These are phyloP conservation scores for Eubucco bourcierii DNA, from an alignment of 2,113 vertebrate genomes.

Conservation along the genomic window DNA sequence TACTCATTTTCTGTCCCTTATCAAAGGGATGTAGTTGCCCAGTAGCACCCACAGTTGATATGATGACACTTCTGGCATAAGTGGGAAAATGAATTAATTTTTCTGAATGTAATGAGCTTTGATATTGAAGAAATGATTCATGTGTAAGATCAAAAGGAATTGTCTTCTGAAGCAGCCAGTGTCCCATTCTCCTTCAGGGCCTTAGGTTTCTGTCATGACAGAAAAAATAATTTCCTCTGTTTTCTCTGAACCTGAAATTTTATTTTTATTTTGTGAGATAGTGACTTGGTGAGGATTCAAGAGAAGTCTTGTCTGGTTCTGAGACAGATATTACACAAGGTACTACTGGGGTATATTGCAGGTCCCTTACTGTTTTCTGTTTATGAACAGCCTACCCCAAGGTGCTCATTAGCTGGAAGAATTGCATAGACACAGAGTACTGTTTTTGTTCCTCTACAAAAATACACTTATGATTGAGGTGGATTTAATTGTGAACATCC, in stretches of 20 bases:
- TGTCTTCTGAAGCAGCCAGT: not conserved
- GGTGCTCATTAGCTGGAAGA: constrained; percentile 72
- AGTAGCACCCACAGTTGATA: not conserved
- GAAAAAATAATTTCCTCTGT: not conserved
- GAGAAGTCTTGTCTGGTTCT: constrained; percentile 18
- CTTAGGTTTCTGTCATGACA: not conserved
- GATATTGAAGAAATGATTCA: not conserved
- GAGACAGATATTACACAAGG: not conserved
- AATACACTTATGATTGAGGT: constrained; percentile 39
- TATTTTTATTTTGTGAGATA: not conserved
- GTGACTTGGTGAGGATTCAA: not conserved
- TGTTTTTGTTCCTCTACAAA: constrained; percentile 52
- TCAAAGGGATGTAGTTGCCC: not conserved
- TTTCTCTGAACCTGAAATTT: not conserved
- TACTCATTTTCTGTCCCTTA: not conserved
- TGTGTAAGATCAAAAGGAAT: constrained; percentile 8
- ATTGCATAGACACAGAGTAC: constrained; percentile 52
- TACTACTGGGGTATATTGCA: constrained; percentile 46
- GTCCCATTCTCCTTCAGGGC: not conserved
- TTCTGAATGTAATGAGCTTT: not conserved
- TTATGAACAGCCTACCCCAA: constrained; percentile 69
- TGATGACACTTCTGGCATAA: not conserved
- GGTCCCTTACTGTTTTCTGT: constrained; percentile 65
- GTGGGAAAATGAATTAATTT: constrained; percentile 25
- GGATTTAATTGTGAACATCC: not conserved